Base-by-base conservation (phyloP, 2,888 invertebrate genomes). In the Eueremaeus valkanovi region DNA sequence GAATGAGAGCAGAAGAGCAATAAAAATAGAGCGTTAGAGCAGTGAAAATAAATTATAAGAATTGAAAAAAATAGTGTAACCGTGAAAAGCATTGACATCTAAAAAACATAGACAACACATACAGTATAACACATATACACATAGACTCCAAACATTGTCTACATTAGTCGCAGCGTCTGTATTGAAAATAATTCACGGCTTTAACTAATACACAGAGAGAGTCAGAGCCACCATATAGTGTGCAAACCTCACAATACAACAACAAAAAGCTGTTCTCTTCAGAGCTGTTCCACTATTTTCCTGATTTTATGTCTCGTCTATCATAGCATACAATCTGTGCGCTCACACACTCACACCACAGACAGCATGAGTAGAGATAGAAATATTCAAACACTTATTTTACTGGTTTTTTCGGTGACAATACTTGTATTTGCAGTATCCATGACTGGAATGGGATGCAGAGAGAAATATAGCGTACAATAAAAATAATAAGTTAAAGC, bases 131-230 rank as follows among this genome's bases (percentile, higher is more conserved):
- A 33, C 40, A 36, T 33, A 68, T n/a, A n/a, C n/a, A n/a, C n/a
- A n/a, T n/a, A n/a, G n/a, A n/a, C n/a, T n/a, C n/a, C n/a, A n/a
- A n/a, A n/a, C n/a, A n/a, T 63, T 24, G 68, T 68, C 68, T 68
- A n/a, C n/a, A n/a, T n/a, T n/a, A n/a, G 42, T 68, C 42, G 68
- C n/a, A n/a, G 11, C 21, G 33, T 42, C 21, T 33, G 33, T 63
- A 33, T 33, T 21, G 68, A 40, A 68, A 68, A 68, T 68, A 68
- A n/a, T 68, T 68, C 68, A 68, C 68, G 68, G 61, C 61, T 63
- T 9, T 68, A 68, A 40, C 68, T 42, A 40, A 40, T 21, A 68
- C 13, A 3, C 13, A 16, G 16, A 9, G 11, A 45, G 45, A 45
- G 45, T 18, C 45, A 45, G 8, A 18, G 45, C 45, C 9, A 16